These are phyloP conservation scores for Myotis myotis DNA, from an alignment of 2,797 vertebrate genomes.

Conservation along the genomic window DNA sequence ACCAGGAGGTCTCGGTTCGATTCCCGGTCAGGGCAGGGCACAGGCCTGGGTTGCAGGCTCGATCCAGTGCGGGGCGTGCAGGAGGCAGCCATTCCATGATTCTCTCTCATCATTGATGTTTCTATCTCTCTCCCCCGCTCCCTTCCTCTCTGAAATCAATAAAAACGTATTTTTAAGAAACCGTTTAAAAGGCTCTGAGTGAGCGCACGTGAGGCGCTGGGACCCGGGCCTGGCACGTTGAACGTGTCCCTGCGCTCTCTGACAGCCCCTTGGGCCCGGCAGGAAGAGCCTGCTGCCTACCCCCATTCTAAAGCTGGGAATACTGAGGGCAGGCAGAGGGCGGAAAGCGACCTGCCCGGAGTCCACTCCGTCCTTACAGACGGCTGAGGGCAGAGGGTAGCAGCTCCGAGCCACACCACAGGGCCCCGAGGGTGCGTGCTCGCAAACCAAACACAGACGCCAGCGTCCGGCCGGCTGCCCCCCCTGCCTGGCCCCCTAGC, in stretches of 20 bases:
- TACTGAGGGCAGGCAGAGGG: not conserved
- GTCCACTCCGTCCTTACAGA: not conserved
- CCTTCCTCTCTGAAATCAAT: too few relatives aligned
- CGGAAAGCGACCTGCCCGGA: accelerated
- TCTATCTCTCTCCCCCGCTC: too few relatives aligned
- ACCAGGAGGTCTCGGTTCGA: too few relatives aligned
- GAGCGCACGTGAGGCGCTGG: accelerated
- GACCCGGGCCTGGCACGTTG: accelerated
- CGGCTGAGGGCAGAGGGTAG: not conserved
- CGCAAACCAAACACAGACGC: not conserved
- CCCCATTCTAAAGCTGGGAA: not conserved
- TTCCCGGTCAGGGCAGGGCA: too few relatives aligned
- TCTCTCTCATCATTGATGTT: too few relatives aligned
- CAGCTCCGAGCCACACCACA: not conserved
- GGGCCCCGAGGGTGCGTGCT: too few relatives aligned
- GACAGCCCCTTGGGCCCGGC: accelerated
- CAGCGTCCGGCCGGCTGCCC: accelerated
- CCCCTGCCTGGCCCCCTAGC: accelerated
- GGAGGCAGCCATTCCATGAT: too few relatives aligned
- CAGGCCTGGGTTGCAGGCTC: too few relatives aligned
- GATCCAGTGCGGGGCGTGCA: too few relatives aligned
- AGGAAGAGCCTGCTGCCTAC: not conserved
- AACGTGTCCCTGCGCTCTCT: accelerated
- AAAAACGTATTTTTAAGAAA: too few relatives aligned
- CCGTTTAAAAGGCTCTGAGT: too few relatives aligned